phyloP scores from a whole-genome alignment of 2,113 vertebrate genomes.

The Microcebus ravelobensis region DNA sequence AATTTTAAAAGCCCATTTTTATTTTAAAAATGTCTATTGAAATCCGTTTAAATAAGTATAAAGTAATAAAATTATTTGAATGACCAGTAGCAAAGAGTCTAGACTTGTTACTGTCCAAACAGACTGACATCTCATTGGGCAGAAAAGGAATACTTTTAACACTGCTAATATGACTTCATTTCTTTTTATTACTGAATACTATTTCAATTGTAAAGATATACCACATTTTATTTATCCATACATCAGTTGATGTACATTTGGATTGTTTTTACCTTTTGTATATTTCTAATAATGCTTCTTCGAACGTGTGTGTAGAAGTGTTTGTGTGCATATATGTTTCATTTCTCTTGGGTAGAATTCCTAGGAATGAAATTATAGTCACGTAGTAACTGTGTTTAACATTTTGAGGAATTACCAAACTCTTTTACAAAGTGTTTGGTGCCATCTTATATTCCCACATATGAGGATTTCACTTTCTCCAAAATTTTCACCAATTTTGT shows the following conservation, averaged over 20 bases:
- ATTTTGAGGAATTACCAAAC: neutral
- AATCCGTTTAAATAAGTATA: neutral
- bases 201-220: neutral
- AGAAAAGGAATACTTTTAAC: neutral
- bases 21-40: neutral
- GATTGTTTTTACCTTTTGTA: neutral
- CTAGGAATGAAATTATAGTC: neutral
- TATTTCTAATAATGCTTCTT: neutral
- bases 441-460: neutral
- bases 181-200: neutral
- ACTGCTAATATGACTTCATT: neutral
- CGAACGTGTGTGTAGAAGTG: neutral
- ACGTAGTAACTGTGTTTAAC: neutral
- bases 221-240: neutral
- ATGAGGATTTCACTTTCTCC: neutral
- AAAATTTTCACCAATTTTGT: neutral
- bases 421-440: neutral
- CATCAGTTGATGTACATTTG: neutral
- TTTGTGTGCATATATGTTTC: neutral
- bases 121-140: neutral
- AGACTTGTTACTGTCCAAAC: neutral
- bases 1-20: neutral
- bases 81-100: neutral
- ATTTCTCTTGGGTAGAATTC: neutral
- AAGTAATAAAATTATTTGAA: neutral